Conservation (phyloP, 2,797 vertebrate genomes). For the Geotrypetes seraphini region DNA sequence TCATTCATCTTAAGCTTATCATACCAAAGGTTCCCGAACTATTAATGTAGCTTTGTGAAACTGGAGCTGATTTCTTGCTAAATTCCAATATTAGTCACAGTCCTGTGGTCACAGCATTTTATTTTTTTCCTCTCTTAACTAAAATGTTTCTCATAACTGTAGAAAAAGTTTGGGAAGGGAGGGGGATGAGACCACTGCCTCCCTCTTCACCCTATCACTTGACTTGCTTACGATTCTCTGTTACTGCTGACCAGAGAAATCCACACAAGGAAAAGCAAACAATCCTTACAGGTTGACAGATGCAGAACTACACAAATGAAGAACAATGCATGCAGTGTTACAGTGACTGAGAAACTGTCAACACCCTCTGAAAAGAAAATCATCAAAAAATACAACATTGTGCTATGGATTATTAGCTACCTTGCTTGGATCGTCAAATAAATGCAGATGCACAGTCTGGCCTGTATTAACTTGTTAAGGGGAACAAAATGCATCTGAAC, state of each 20-base stretch:
- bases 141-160: conserved; percentile 44
- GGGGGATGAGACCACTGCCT: no score
- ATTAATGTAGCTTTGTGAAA: conserved; percentile 81
- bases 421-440: conserved; percentile 13
- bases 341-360: conserved; percentile 45
- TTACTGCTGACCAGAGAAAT: conserved; percentile 29
- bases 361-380: conserved; percentile 39
- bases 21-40: conserved; percentile 74
- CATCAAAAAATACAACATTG: conserved; percentile 49
- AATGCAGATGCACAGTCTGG: conserved; percentile 12
- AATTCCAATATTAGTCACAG: conserved; percentile 97
- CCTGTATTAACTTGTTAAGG: conserved; percentile 55
- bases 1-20: conserved; percentile 80
- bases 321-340: conserved; percentile 42
- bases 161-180: conserved; percentile 32
- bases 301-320: conserved; percentile 12
- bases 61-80: conserved; percentile 97
- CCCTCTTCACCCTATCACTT: no score
- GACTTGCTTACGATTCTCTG: conserved; percentile 18
- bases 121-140: conserved; percentile 32
- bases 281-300: conserved; percentile 21
- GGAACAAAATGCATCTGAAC: conserved; percentile 43
- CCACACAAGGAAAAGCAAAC: conserved; percentile 18
- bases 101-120: conserved; percentile 48
- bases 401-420: conserved; percentile 16